Conservation (phyloP, 2,888 invertebrate genomes). For the Diarsia dahlii region DNA sequence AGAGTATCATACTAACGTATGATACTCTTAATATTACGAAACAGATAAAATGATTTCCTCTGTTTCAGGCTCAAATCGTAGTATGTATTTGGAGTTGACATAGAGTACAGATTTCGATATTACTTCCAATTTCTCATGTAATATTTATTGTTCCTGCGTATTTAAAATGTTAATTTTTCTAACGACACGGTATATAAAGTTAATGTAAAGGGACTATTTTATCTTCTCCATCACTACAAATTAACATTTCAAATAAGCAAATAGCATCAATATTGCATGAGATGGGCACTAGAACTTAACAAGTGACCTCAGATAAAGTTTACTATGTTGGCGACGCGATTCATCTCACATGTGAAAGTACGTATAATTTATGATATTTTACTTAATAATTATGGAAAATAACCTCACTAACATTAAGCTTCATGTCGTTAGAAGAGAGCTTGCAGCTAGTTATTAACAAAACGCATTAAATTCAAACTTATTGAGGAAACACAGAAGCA, state of each 20-base stretch:
- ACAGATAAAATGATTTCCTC: too few species aligned
- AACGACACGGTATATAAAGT: slow-evolving; percentile 41
- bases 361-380: slow-evolving; percentile 45
- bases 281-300: slow-evolving; percentile 43
- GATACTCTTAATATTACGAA: too few species aligned
- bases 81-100: not conserved
- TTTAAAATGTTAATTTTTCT: slow-evolving; percentile 57
- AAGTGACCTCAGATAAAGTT: slow-evolving; percentile 50
- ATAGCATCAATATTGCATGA: slow-evolving; percentile 60
- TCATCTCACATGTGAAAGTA: slow-evolving; percentile 56
- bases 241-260: slow-evolving; percentile 55
- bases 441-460: slow-evolving; percentile 39
- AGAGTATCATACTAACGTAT: too few species aligned
- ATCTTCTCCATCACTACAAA: slow-evolving; percentile 44
- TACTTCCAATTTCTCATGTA: slow-evolving; percentile 29
- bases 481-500: slow-evolving; percentile 42
- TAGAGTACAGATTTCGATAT: slow-evolving; percentile 28
- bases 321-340: slow-evolving; percentile 43
- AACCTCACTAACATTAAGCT: slow-evolving; percentile 39
- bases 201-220: slow-evolving; percentile 57
- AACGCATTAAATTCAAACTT: slow-evolving; percentile 33
- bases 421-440: slow-evolving; percentile 25
- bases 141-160: slow-evolving; percentile 41
- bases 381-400: slow-evolving; percentile 55
- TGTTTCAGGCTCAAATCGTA: too few species aligned